These are phyloP conservation scores for Echinarachnius parma DNA, from an alignment of 53 echinoderm and acorn worm species.

Conservation along the genomic window DNA sequence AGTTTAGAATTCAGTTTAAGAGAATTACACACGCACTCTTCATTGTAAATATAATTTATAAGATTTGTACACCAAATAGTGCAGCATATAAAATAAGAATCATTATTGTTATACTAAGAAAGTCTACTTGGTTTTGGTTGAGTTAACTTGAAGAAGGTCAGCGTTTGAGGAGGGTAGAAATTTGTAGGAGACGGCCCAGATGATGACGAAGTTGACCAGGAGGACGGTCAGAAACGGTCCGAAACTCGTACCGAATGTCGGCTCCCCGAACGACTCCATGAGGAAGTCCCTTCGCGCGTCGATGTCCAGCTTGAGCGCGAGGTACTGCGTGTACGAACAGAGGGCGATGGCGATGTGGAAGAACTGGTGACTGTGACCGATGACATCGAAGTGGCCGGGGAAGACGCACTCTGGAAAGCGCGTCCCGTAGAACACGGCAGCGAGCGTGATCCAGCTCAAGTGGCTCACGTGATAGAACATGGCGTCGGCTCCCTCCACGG, in stretches of 20 bases:
- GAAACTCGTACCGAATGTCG: slow-evolving; percentile 32
- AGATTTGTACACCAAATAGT: no score
- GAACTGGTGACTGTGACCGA: slow-evolving; percentile 64
- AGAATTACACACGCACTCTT: no score
- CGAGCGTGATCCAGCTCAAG: slow-evolving; percentile 15
- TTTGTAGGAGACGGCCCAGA: slow-evolving; percentile 43
- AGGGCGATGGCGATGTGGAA: slow-evolving; percentile 42
- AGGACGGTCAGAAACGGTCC: slow-evolving; percentile 28
- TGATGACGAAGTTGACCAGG: slow-evolving; percentile 25
- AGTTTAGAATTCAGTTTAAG: no score
- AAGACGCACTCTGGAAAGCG: slow-evolving; percentile 57
- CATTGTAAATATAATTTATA: no score
- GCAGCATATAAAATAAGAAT: no score
- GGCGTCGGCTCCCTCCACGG: slow-evolving; percentile 45
- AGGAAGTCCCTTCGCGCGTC: slow-evolving; percentile 25
- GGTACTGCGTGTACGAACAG: slow-evolving; percentile 36
- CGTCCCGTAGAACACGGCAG: slow-evolving; percentile 44
- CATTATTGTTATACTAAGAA: no score
- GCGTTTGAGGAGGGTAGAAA: no score
- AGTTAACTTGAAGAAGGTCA: no score
- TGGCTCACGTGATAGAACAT: slow-evolving; percentile 29
- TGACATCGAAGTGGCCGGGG: slow-evolving; percentile 56
- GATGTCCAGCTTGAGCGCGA: slow-evolving; percentile 41
- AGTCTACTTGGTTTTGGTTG: no score
- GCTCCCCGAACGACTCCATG: slow-evolving; percentile 22